These are phyloP conservation scores for Enteromius treurensis DNA, from an alignment of 2,797 vertebrate species.

Conservation along the genomic window DNA sequence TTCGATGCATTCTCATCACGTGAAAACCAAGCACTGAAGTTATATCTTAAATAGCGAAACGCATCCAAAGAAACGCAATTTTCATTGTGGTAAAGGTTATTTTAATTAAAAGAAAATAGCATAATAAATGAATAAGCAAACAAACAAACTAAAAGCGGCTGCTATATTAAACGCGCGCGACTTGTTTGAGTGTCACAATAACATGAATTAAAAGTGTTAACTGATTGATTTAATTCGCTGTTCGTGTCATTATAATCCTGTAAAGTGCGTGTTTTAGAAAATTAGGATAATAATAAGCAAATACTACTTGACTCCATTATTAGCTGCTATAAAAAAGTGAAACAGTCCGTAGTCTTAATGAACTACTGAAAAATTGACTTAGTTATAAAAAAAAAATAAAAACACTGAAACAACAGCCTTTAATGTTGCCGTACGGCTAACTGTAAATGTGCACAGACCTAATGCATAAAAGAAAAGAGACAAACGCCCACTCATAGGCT, in stretches of 20 bases:
- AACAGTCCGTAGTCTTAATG: background rate
- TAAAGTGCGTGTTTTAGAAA: background rate
- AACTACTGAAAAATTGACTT: background rate
- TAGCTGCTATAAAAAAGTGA: background rate
- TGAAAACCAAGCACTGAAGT: background rate
- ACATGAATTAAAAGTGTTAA: background rate
- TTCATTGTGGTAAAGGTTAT: background rate
- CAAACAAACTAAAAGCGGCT: background rate
- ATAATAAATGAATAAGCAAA: background rate
- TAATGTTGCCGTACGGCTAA: background rate
- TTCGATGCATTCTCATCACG: background rate
- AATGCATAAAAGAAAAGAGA: background rate
- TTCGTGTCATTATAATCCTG: background rate
- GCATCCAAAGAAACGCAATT: background rate
- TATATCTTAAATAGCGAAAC: slow-evolving; percentile 2
- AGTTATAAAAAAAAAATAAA: background rate
- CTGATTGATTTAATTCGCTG: background rate
- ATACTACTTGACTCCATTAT: background rate
- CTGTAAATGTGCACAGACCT: background rate
- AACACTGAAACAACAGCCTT: background rate
- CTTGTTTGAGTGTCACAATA: background rate
- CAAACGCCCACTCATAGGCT: background rate
- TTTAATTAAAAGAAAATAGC: background rate
- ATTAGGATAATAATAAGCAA: background rate
- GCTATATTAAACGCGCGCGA: background rate